Conservation (phyloP, 2,113 vertebrate species). For the Macaca nemestrina region DNA sequence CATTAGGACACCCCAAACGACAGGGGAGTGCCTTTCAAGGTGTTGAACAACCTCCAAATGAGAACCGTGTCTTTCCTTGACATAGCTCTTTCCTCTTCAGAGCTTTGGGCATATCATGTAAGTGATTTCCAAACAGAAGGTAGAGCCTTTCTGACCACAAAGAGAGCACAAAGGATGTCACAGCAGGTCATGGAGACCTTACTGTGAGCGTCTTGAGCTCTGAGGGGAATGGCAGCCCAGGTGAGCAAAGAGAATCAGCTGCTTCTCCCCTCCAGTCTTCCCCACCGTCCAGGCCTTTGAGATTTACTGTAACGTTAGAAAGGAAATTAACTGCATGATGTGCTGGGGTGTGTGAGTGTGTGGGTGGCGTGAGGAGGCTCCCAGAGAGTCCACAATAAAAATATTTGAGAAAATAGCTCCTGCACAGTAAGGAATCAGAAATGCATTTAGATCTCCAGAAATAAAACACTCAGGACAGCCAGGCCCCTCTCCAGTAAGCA, state of each 20-base stretch:
- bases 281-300: neutral
- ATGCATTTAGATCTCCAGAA: neutral
- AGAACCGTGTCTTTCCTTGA: neutral
- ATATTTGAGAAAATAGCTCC: neutral
- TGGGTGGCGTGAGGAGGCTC: neutral
- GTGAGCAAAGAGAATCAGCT: neutral
- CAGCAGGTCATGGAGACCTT: neutral
- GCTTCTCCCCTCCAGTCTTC: neutral
- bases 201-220: neutral
- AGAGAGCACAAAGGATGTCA: neutral
- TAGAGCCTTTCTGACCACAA: neutral
- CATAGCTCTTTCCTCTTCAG: neutral
- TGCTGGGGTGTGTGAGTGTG: neutral
- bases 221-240: neutral
- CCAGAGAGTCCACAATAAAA: neutral
- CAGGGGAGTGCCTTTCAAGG: neutral
- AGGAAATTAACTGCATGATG: constrained; percentile 11
- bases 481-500: neutral
- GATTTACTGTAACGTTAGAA: neutral
- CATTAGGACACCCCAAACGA: neutral
- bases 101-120: neutral
- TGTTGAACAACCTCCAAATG: neutral
- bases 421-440: neutral
- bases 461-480: neutral
- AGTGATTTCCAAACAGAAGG: neutral